Evolutionary conservation across 2,888 invertebrate genomes (phyloP), one percentile per base, ranked within the genome.

Genomic region (Andrena flavipes): DNA sequence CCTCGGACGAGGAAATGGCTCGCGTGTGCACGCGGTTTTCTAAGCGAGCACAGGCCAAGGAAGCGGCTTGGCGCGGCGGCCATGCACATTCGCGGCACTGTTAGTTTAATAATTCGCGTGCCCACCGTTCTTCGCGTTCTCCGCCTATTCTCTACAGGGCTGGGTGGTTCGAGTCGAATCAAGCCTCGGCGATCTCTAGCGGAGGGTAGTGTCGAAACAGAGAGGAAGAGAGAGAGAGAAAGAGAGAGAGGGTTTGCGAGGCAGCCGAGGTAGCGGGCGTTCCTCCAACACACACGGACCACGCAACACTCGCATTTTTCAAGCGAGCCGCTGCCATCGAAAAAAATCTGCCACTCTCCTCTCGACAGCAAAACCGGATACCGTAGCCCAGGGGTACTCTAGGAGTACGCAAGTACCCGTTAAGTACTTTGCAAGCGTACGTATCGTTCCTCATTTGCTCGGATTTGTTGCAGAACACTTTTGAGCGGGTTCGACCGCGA

Each of bases 301-400:
- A 90, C 88, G 89, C 88, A 76, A 90, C 74, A n/a, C 65, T 84
- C 84, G 69, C 87, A 89, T 89, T 89, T 89, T 86, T 89, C 90
- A 90, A 88, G 51, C 84, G 54, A 67, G 54, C 74, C 20, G 33
- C 68, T 65, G 68, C 23, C 62, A 73, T 49, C 62, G 63, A 51
- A 54, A 80, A 77, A 76, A 81, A 49, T 63, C 30, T 13, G 33
- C n/a, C 64, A 26, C 33, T 71, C 42, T 20, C 49, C 26, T 35
- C 56, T n/a, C 29, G 56, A 23, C 56, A 20, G 42, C 16, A 33
- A 51, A 30, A 42, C 42, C 30, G 65, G 67, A 65, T 78, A 23
- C 51, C 13, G 51, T 29, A 2, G 30, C 7, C 7, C 51, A 33
- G 51, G 54, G 51, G 42, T 65, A 65, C 48, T 8, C 6, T 4